Conservation (phyloP, 2,113 vertebrate species). For the Phrynocephalus versicolor region DNA sequence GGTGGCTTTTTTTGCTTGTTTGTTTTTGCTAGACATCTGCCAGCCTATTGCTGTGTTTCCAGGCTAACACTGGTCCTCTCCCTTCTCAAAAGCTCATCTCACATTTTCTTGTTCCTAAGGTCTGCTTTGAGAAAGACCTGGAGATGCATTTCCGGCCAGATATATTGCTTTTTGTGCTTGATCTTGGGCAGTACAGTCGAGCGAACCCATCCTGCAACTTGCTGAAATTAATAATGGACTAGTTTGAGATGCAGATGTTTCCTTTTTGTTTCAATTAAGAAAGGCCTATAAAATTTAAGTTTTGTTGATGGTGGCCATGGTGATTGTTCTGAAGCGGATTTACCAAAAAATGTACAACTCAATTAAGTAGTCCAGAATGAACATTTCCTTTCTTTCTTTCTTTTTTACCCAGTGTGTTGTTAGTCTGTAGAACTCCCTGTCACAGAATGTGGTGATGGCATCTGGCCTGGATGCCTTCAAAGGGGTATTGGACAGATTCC, state of each 20-base stretch:
- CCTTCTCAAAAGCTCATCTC: not conserved
- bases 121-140: not conserved
- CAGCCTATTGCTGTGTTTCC: not conserved
- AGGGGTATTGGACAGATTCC: too few relatives aligned
- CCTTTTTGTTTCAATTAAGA: too few relatives aligned
- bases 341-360: not conserved
- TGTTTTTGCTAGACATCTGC: too few relatives aligned
- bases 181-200: not conserved
- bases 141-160: not conserved
- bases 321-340: too few relatives aligned
- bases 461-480: too few relatives aligned
- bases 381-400: not conserved
- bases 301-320: too few relatives aligned
- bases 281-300: too few relatives aligned
- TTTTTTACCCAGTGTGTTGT: too few relatives aligned
- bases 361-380: not conserved
- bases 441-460: too few relatives aligned
- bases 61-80: not conserved
- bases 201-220: not conserved
- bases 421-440: too few relatives aligned
- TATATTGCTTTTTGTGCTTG: not conserved
- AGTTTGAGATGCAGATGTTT: too few relatives aligned
- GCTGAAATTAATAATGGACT: not conserved
- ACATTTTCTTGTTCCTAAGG: not conserved
- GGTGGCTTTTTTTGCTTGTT: too few relatives aligned